Evolutionary conservation across 2,888 invertebrate species (phyloP), one percentile per base, ranked within the genome.

Genomic region (Epistrophe grossulariae): DNA sequence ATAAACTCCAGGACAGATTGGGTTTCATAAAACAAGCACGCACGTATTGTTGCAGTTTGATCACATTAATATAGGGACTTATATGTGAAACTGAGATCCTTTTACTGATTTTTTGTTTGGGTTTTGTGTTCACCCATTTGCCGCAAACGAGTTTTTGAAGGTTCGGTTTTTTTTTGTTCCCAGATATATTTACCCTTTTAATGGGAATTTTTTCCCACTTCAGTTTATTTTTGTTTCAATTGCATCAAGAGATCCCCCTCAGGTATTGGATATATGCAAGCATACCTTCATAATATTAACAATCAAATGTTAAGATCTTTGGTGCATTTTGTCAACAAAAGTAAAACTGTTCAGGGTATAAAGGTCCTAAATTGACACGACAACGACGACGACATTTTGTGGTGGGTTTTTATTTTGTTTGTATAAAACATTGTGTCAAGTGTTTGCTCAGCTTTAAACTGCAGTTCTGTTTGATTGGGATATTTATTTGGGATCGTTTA

Each of bases 11-110:
- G 74, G 71, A 68, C 60, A 66, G 87, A 87, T 87, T 83, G 74
- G 43, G 79, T 87, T 87, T 83, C 87, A 87, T 74, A 83, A 79
- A 64, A 84, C 59, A 59, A 48, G 45, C 62, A 74, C 70, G 68
- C 77, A 79, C 64, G 83, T 66, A 83, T 83, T 83, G 83, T 79
- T 87, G 87, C 87, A 87, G 87, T 87, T 87, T 87, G 83, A 87
- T 87, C 87, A 76, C 72, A 87, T 87, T 87, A 87, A 83, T n/a
- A n/a, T n/a, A 55, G 79, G 73, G 87, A 79, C 79, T 87, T 83
- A 83, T 83, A 83, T 50, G 76, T 87, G 87, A 79, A 87, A 87
- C 76, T 48, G 87, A 87, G 83, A 87, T 87, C 76, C 79, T 83
- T 83, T 79, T 62, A 59, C 17, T 31, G 72, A 57, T 72, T 59